phyloP scores from a whole-genome alignment of 2,888 invertebrate species.

The Brenthis ino region DNA sequence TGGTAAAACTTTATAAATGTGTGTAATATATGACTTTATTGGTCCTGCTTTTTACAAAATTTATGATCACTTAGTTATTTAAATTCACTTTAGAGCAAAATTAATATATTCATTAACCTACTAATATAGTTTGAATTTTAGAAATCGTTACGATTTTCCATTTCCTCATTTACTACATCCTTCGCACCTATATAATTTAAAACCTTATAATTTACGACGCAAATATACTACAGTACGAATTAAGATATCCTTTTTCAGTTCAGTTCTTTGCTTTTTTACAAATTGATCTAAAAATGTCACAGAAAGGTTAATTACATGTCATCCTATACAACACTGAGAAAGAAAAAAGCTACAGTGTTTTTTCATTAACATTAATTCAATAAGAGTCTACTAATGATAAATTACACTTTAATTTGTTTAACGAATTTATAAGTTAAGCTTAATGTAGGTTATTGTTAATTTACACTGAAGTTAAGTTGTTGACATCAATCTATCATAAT shows the following conservation, averaged over 20 bases:
- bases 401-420: conserved; percentile 29
- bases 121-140: too few relatives aligned
- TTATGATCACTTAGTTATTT: too few relatives aligned
- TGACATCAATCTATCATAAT: conserved; percentile 6
- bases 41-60: too few relatives aligned
- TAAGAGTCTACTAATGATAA: conserved; percentile 32
- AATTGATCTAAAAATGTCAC: conserved; percentile 4
- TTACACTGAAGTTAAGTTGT: conserved; percentile 4
- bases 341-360: conserved; percentile 10
- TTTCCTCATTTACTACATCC: neutral
- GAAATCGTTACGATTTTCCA: neutral
- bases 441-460: conserved; percentile 2
- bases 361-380: conserved; percentile 26
- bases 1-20: too few relatives aligned
- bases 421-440: conserved; percentile 16
- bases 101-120: too few relatives aligned
- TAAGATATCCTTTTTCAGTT: too few relatives aligned
- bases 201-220: neutral
- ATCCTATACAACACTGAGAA: neutral
- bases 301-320: conserved; percentile 13
- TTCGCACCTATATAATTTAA: neutral
- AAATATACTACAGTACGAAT: neutral
- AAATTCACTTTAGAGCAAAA: too few relatives aligned
- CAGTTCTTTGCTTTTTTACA: too few relatives aligned
- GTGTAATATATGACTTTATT: too few relatives aligned